Evolutionary conservation across 1,140 invertebrate genomes (phyloP), one percentile per base, ranked within the genome.

Genomic region (Centruroides vittatus): DNA sequence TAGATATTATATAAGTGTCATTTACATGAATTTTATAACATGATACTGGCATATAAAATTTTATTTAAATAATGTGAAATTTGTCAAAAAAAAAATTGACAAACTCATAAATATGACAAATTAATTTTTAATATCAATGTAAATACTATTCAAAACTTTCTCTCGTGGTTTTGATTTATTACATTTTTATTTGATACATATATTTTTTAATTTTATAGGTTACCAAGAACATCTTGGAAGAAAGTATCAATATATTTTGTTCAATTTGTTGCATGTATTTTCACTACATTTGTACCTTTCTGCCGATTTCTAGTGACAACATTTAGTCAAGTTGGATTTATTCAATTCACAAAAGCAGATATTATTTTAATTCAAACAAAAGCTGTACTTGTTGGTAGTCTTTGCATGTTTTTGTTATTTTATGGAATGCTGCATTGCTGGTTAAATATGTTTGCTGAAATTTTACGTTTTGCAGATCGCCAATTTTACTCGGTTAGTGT

Each of bases 391-490:
- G 86, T 88, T 0, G 85, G 83, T 3, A 79, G 85, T 0, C 73
- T 92, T 4, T 79, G 83, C 1, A 82, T 87, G 41, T 70, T 93
- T 4, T 81, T 84, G 58, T 84, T 80, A 7, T 94, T 94, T 73
- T 95, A 91, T 74, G 81, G 84, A 55, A 74, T 96, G 1, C 73
- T 95, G 3, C 92, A 96, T 72, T 82, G 84, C 0, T 94, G 89
- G 87, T 78, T 89, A 67, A 96, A 95, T 75, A 85, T 86, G 8
- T 88, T 84, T 69, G 87, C 89, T 4, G 92, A 96, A 74, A 80
- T 94, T 72, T 68, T 93, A 10, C 78, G 78, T 55, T 96, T 96
- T 74, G 88, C 83, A 5, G 92, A 95, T 73, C 77, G 89, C 61
- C 78, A 84, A 67, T 92, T 90, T 74, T 91, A 92, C 69, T 83